Evolutionary conservation across 2,888 invertebrate species (phyloP).

Genomic region (Eumacrocentrus americanus): DNA sequence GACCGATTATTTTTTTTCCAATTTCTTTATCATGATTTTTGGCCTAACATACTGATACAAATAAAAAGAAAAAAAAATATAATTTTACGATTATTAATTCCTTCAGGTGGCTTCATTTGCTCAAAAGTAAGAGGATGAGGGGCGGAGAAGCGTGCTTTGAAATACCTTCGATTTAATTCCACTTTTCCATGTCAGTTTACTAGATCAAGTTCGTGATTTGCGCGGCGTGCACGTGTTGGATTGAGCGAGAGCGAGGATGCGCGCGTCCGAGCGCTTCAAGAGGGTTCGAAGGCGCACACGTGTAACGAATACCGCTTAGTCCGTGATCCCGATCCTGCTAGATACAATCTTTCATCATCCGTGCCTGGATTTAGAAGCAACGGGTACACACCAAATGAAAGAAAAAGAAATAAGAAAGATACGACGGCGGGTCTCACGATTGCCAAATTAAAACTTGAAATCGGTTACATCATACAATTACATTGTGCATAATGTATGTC

Average conservation of each 20-base stretch:
- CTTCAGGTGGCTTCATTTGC: no score
- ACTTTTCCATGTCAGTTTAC: conserved; percentile 47
- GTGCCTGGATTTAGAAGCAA: conserved; percentile 1
- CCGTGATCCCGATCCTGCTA: conserved; percentile 35
- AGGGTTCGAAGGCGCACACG: conserved; percentile 32
- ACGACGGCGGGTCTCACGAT: no score
- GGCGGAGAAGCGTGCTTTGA: conserved; percentile 17
- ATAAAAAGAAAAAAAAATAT: no score
- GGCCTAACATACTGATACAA: no score
- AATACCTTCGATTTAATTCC: conserved; percentile 41
- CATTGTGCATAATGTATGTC: no score
- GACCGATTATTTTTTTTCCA: background rate
- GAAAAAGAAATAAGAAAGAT: no score
- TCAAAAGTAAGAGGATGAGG: conserved; percentile 1
- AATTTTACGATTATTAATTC: no score
- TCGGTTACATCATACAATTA: no score
- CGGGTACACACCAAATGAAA: no score
- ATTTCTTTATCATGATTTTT: no score
- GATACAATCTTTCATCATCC: conserved; percentile 45
- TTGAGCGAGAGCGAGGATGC: conserved; percentile 1
- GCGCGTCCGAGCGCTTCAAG: background rate
- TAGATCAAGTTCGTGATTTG: conserved; percentile 51
- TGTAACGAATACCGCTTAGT: conserved; percentile 40
- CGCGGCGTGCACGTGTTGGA: conserved; percentile 32
- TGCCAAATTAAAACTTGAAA: no score